A percentile compares a stretch with the other conserved stretches of the same genome.
Conservation (phyloP, 1,140 invertebrate genomes). For the Ectropis grisescens region DNA sequence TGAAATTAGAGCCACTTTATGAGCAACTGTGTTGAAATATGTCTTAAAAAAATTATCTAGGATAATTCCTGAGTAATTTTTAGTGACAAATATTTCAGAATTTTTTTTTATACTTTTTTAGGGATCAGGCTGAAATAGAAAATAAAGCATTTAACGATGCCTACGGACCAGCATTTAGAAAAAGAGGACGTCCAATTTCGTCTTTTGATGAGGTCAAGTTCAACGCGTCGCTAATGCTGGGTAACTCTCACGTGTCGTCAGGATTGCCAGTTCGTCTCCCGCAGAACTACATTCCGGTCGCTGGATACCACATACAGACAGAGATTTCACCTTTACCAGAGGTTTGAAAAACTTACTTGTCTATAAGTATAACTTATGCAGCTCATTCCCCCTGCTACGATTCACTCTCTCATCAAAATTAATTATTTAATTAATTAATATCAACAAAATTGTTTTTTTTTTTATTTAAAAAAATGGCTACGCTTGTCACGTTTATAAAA, state of each 20-base stretch:
- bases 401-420: no score
- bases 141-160: conserved; percentile 2
- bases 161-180: conserved; percentile 6
- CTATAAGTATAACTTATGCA: background rate
- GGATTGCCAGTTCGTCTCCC: conserved; percentile 19
- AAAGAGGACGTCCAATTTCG: conserved; percentile 16
- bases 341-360: background rate
- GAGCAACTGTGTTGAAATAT: no score
- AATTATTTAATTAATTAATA: background rate
- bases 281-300: conserved; percentile 25
- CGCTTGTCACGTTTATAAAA: no score
- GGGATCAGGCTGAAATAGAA: conserved; percentile 1
- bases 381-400: no score
- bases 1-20: no score
- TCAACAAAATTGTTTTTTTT: no score
- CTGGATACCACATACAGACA: conserved; percentile 37
- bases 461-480: no score
- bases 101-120: no score
- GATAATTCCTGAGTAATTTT: no score
- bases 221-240: conserved; percentile 25
- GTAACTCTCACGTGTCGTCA: conserved; percentile 19
- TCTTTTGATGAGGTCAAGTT: conserved; percentile 18
- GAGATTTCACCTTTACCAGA: conserved; percentile 6
- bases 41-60: no score
- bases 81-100: no score